Base-by-base conservation (phyloP, 2,888 invertebrate species). In the Melinaea menophilus region DNA sequence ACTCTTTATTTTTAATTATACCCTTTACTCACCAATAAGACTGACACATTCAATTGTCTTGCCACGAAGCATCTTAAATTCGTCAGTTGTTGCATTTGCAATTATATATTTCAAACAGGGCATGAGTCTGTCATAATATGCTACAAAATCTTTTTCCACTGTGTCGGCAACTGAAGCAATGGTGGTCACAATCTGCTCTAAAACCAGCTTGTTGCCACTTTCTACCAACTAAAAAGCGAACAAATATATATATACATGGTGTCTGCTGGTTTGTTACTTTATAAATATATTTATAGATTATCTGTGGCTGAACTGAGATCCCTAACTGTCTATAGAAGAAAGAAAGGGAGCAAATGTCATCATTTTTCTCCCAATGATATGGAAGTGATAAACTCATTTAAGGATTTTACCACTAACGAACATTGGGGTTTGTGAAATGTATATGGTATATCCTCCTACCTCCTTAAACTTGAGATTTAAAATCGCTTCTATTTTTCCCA, bases 31-130 rank as follows among this genome's bases (percentile, higher is more conserved):
- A 75, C 99, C 99, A 82, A 99, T 99, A 64, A 99, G 93, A 80
- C 98, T 98, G 71, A 99, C 98, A 81, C 99, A 99, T 86, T 99
- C 99, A 71, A 99, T 99, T 2, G 99, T 98, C 90, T 99, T 99
- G 65, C 99, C 99, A 61, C 99, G 93, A 47, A 99, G 91, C 88
- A 99, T 92, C 78, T 97, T 95, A 69, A 98, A 92, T 77, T 98
- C 97, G 37, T 95, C 94, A 31, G 95, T 95, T 72, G 94, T 96
- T 5, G 98, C 98, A 83, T 99, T 97, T 76, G 97, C 95, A 74
- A 99, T 98, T 66, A 99, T 99, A 84, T 97, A 99, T 85, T 99
- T 99, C 69, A 99, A 93, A 79, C 97, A 98, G 0, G 99, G 99
- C 93, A 98, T 95, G 72, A 95, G 90, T 72, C 97, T 94, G 80